These are phyloP conservation scores for Drosophila limbata DNA, from an alignment of 2,888 invertebrate genomes.

Conservation along the genomic window DNA sequence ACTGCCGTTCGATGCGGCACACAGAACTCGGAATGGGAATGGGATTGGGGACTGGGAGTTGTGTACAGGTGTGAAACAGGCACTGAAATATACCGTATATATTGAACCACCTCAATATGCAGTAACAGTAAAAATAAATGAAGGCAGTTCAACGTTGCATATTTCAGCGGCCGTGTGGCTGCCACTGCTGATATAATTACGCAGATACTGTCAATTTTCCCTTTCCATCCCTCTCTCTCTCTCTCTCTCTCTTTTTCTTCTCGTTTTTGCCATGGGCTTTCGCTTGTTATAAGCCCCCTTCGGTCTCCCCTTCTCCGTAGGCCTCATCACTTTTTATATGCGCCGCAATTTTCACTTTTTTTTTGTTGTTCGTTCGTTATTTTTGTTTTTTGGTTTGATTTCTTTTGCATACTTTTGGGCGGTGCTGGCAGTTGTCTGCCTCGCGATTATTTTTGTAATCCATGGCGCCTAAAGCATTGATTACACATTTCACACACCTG, in stretches of 20 bases:
- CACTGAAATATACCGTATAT: constrained; percentile 12
- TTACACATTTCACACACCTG: constrained; percentile 63
- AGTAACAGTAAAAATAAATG: constrained; percentile 83
- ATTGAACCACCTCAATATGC: constrained; percentile 72
- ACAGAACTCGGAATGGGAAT: background rate
- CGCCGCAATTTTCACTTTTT: constrained; percentile 60
- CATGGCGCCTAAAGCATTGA: constrained; percentile 76
- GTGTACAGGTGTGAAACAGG: constrained; percentile 49
- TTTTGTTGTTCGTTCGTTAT: constrained; percentile 7
- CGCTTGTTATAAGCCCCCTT: constrained; percentile 39
- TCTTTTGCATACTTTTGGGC: constrained; percentile 77
- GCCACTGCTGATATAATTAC: constrained; percentile 82
- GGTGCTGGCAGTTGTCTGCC: constrained; percentile 34
- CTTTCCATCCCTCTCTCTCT: background rate
- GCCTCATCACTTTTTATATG: constrained; percentile 70
- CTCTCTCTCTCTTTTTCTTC: constrained; percentile 7
- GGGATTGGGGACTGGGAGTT: background rate
- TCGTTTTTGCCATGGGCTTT: constrained; percentile 39
- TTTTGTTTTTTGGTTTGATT: constrained; percentile 34
- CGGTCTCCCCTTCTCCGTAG: constrained; percentile 7
- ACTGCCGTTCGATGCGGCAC: constrained; percentile 63
- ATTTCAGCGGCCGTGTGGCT: constrained; percentile 69
- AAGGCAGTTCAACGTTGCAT: constrained; percentile 81
- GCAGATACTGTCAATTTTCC: constrained; percentile 82
- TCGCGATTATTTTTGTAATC: constrained; percentile 78